Evolutionary conservation across 2,797 vertebrate species (phyloP), one percentile per base, ranked within the genome.

Genomic region (Coendou prehensilis): DNA sequence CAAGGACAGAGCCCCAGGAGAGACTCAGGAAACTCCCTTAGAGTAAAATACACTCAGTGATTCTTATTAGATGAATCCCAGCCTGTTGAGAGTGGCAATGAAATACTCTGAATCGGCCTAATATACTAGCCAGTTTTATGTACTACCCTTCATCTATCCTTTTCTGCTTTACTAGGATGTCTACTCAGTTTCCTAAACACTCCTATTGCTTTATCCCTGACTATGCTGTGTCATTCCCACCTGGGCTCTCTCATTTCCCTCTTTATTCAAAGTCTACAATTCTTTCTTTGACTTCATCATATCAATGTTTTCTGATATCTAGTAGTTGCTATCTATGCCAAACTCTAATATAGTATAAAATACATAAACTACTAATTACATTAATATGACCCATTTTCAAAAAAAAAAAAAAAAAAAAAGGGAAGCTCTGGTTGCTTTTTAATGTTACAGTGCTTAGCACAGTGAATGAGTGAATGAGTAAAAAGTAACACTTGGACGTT

Each of bases 291-390:
- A 82, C 9, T 73, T 95, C 22, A 87, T 18, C 50, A 3, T 47
- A 69, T 52, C 10, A 89, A 20, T n/a, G 45, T 85, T 87, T 95
- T 87, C 71, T 54, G 64, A 95, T 95, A 83, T 64, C 33, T 91
- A 57, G 30, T 78, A 89, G 95, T 76, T 95, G 76, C 10, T 93
- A 54, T 23, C 50, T 84, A 28, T 87, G 64, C 11, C 84, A 85
- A 76, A 3, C 84, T 91, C 71, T 59, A 61, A 79, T 14, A 87
- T 2, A 64, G 15, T 47, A 93, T 54, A 76, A 73, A 89, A 69
- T 22, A 76, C 52, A 69, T 7, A 90, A 87, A 56, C 73, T 88
- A 93, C 82, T 75, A 83, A 59, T 91, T 88, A 76, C 37, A 52
- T 17, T 71, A 56, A 30, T 83, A 84, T 63, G 73, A 95, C 15